Evolutionary conservation across 2,888 invertebrate species (phyloP).

Genomic region (Lochmaea crataegi): DNA sequence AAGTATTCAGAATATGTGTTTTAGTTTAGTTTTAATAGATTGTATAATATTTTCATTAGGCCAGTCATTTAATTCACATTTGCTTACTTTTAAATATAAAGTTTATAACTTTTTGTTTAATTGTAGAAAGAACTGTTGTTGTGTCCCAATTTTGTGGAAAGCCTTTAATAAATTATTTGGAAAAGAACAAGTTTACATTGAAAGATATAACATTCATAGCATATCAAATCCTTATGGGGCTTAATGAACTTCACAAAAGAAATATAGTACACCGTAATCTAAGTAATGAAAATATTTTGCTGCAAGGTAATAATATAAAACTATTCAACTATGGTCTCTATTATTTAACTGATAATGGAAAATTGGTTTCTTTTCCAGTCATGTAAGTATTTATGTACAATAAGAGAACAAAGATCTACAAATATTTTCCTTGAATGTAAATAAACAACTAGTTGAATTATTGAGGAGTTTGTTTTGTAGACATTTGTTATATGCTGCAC

Average conservation of each 20-base stretch:
- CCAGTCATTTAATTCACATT: too few species aligned
- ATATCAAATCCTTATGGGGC: slow-evolving; percentile 78
- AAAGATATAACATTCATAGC: slow-evolving; percentile 74
- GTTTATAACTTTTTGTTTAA: slow-evolving; percentile 50
- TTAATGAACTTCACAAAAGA: slow-evolving; percentile 78
- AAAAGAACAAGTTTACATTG: slow-evolving; percentile 65
- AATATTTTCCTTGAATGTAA: too few species aligned
- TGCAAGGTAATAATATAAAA: slow-evolving; percentile 81
- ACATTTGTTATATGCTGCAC: slow-evolving; percentile 82
- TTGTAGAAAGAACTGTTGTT: slow-evolving; percentile 80
- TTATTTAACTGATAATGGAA: slow-evolving; percentile 89
- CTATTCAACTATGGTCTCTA: slow-evolving; percentile 94
- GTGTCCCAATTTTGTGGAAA: slow-evolving; percentile 83
- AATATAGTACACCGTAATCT: slow-evolving; percentile 84
- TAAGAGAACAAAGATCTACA: not conserved
- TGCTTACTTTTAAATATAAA: too few species aligned
- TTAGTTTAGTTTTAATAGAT: too few species aligned
- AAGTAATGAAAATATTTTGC: slow-evolving; percentile 83
- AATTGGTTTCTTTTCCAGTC: slow-evolving; percentile 90
- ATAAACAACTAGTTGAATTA: not conserved
- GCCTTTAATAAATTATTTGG: slow-evolving; percentile 68
- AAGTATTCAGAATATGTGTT: not conserved
- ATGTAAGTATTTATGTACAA: slow-evolving; percentile 69
- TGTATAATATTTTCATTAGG: too few species aligned
- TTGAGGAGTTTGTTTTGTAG: slow-evolving; percentile 63